Percentiles rank a stretch among this genome's conserved stretches.
phyloP scores from a whole-genome alignment of 92 coral and sea anemone genomes.

The Zoanthus solanderi region DNA sequence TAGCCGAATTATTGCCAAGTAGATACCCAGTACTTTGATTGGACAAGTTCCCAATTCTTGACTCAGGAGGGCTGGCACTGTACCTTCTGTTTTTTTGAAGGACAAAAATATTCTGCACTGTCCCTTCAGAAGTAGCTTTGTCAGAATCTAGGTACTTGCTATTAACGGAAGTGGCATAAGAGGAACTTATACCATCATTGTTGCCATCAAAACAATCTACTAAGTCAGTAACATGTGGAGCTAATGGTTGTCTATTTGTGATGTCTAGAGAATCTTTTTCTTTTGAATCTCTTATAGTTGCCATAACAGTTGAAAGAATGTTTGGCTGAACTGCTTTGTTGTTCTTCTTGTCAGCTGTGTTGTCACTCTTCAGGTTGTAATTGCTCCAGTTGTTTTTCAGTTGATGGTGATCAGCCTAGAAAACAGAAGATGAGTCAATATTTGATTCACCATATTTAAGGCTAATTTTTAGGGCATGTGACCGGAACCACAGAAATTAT shows the following conservation, averaged over 20 bases:
- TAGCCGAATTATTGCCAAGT: neutral
- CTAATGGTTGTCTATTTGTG: neutral
- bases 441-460: too few relatives aligned
- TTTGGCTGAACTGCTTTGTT: neutral
- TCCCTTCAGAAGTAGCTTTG: neutral
- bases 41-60: slow-evolving; percentile 26
- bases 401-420: neutral
- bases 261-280: neutral
- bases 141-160: neutral
- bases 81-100: slow-evolving; percentile 8
- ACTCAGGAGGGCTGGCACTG: slow-evolving; percentile 33
- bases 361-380: neutral
- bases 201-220: neutral
- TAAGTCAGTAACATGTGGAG: neutral
- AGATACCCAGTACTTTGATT: slow-evolving; percentile 5
- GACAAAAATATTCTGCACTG: slow-evolving; percentile 16
- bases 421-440: neutral
- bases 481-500: too few relatives aligned
- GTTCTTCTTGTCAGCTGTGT: neutral
- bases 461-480: too few relatives aligned
- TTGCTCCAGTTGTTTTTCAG: neutral
- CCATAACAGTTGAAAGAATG: slow-evolving; percentile 23
- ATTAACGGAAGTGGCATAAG: neutral
- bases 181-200: neutral
- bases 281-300: neutral